Conservation (phyloP, 53 echinoderm and acorn worm species). For the Mesocentrotus franciscanus region DNA sequence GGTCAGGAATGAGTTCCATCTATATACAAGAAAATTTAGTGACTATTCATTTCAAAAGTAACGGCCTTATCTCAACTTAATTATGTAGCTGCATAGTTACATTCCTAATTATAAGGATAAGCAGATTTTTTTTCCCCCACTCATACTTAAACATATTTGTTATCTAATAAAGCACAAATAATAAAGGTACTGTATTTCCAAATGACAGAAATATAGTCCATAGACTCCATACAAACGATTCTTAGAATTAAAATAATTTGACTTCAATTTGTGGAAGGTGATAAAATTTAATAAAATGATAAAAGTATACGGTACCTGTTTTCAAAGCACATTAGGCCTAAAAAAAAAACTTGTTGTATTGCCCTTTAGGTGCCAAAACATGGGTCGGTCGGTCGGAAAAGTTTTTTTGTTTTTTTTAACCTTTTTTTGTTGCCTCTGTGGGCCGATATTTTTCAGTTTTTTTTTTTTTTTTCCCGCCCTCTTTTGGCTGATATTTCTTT, state of each 20-base stretch:
- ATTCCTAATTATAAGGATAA: neutral
- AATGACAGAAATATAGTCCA: neutral
- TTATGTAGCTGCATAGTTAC: neutral
- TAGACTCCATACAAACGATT: too few species aligned
- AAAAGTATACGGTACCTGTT: too few species aligned
- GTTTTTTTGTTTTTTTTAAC: too few species aligned
- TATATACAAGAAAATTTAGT: conserved; percentile 16
- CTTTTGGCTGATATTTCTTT: too few species aligned
- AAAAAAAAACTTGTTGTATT: too few species aligned
- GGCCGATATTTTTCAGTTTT: too few species aligned
- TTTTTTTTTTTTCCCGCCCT: too few species aligned
- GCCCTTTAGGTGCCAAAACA: too few species aligned
- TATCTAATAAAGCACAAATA: neutral
- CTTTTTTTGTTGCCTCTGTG: too few species aligned
- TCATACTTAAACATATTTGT: neutral
- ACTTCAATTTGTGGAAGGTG: neutral
- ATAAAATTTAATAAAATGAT: too few species aligned
- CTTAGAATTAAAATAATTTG: neutral
- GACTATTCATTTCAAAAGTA: neutral
- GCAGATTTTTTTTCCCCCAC: neutral
- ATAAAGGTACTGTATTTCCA: neutral
- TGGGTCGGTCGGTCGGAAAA: too few species aligned
- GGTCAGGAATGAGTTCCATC: conserved; percentile 90
- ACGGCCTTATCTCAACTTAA: neutral
- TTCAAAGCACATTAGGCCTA: too few species aligned